Conservation (phyloP, 2,888 invertebrate species). For the Eupeodes luniger region DNA sequence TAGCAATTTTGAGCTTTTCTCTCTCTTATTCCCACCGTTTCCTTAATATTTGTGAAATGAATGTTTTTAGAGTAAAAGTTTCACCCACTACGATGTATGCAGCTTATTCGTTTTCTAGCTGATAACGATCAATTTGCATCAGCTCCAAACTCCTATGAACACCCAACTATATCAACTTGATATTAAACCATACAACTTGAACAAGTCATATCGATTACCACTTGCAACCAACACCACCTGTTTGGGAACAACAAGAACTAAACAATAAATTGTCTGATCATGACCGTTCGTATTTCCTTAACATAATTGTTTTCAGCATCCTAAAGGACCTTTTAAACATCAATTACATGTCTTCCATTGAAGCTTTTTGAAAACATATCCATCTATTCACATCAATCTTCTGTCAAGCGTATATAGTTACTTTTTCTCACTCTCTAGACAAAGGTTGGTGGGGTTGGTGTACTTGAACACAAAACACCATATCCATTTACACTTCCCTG, state of each 20-base stretch:
- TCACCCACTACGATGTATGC: too few relatives aligned
- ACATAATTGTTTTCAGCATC: constrained; percentile 47
- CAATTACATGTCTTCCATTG: constrained; percentile 38
- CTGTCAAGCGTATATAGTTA: constrained; percentile 13
- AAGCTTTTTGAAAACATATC: constrained; percentile 15
- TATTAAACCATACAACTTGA: too few relatives aligned
- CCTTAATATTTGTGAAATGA: too few relatives aligned
- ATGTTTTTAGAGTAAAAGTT: too few relatives aligned
- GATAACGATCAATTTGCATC: too few relatives aligned
- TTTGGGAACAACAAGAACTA: neutral
- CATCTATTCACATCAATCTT: constrained; percentile 64
- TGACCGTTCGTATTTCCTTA: constrained; percentile 32
- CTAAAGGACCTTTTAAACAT: constrained; percentile 50
- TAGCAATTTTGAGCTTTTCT: too few relatives aligned
- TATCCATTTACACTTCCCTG: constrained; percentile 8
- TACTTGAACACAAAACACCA: neutral
- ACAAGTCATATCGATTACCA: neutral
- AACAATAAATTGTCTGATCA: constrained; percentile 43
- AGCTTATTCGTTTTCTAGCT: too few relatives aligned
- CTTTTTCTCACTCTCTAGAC: constrained; percentile 16
- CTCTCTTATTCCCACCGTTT: too few relatives aligned
- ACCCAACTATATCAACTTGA: too few relatives aligned
- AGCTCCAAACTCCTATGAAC: too few relatives aligned
- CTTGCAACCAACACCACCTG: neutral
- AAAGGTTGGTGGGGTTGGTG: neutral